Evolutionary conservation across 2,888 invertebrate species (phyloP), one percentile per base, ranked within the genome.

Genomic region (Xiphydria camelus): DNA sequence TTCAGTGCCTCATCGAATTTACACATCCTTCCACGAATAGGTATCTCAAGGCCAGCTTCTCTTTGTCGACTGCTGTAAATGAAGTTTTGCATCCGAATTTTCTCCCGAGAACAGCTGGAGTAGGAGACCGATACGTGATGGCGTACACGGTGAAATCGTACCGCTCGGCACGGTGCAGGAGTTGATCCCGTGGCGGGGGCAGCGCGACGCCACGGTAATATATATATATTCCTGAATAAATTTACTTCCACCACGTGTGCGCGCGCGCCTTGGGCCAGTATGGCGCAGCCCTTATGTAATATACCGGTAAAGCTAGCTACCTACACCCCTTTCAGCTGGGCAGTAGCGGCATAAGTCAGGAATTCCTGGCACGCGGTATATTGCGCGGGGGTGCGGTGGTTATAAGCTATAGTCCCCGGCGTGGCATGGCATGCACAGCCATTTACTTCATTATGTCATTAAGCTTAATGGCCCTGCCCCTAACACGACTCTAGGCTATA

Each of bases 381-480:
- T 75, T 75, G 68, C 73, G 62, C 64, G 60, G 60, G 57, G 60
- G 51, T 59, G 59, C 57, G 59, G 66, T 62, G 68, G 70, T 74
- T 73, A 72, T 73, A 74, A 73, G 73, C 74, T 70, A 72, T 70
- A 70, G 70, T 67, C 64, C 56, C 63, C 49, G 52, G 61, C 63
- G 54, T 59, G 70, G 66, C 64, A 64, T 63, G 69, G 70, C 67
- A 68, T 73, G 73, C 68, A 66, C 71, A 71, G 73, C 73, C 73
- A 73, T 73, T 75, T 75, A 75, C 75, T 75, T 75, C 75, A 75
- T 75, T 75, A 75, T 75, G 75, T 75, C 75, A 75, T 75, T 75
- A 75, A 75, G 75, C 74, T 75, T 75, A 75, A 75, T 75, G 75
- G 75, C 66, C 67, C 70, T 66, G 66, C 67, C 65, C 69, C 71